A percentile compares a stretch with the other conserved stretches of the same genome.
Conservation (phyloP, 2,888 invertebrate species). For the Suillia variegata region DNA sequence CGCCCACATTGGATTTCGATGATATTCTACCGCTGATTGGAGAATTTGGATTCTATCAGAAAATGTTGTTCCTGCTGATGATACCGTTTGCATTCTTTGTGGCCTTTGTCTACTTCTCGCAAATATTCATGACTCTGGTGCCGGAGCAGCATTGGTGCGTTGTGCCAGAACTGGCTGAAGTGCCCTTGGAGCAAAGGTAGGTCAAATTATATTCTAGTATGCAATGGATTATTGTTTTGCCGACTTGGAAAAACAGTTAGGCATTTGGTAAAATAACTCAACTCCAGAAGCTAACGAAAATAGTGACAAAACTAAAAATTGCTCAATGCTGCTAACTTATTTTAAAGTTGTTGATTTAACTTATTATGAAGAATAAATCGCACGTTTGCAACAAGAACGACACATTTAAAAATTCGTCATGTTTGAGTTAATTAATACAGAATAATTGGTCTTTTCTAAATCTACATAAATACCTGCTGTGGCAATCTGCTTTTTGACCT, state of each 20-base stretch:
- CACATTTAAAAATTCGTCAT: too few species aligned
- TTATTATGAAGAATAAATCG: too few species aligned
- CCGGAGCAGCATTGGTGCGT: constrained; percentile 85
- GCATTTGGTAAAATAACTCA: too few species aligned
- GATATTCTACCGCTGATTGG: constrained; percentile 82
- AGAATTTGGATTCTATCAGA: constrained; percentile 85
- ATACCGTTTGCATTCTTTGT: constrained; percentile 88
- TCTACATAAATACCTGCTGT: too few species aligned
- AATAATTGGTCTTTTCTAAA: too few species aligned
- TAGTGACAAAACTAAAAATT: too few species aligned
- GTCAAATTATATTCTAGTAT: constrained; percentile 30
- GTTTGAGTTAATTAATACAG: too few species aligned
- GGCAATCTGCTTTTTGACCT: too few species aligned
- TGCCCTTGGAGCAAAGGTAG: constrained; percentile 67
- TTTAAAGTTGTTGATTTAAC: too few species aligned
- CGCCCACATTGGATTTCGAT: constrained; percentile 72
- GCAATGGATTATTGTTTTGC: background rate
- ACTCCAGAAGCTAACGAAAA: background rate
- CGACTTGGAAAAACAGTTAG: too few species aligned
- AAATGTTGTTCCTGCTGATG: constrained; percentile 80
- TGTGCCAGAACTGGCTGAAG: constrained; percentile 71
- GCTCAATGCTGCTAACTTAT: too few species aligned
- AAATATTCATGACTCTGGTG: constrained; percentile 83
- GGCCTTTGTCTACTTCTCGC: constrained; percentile 86
- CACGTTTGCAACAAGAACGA: too few species aligned